Evolutionary conservation across 2,888 invertebrate genomes (phyloP).

Genomic region (Beris morrisii): DNA sequence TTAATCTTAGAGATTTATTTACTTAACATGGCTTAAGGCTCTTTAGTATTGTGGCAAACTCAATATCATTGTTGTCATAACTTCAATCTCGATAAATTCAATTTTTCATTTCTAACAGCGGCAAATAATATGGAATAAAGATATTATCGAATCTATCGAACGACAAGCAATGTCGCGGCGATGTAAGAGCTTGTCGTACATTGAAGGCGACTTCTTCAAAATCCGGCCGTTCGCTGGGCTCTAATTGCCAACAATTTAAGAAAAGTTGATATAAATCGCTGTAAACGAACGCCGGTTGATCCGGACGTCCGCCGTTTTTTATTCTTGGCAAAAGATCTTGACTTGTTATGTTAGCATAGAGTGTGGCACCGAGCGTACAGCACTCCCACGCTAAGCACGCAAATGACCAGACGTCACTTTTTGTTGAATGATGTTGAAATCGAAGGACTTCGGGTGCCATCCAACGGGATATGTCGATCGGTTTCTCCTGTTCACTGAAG

Average conservation of each 20-base stretch:
- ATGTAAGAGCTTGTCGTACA: conserved; percentile 54
- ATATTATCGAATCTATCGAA: conserved; percentile 48
- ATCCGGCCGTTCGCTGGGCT: conserved; percentile 76
- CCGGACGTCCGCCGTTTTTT: conserved; percentile 69
- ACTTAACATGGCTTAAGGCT: too few relatives aligned
- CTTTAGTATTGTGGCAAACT: too few relatives aligned
- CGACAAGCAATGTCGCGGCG: conserved; percentile 52
- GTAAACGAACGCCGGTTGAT: conserved; percentile 72
- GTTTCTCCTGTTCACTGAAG: conserved; percentile 66
- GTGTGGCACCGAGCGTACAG: conserved; percentile 76
- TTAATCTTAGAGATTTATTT: too few relatives aligned
- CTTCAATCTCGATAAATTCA: conserved; percentile 32
- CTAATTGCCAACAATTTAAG: conserved; percentile 82
- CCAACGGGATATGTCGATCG: conserved; percentile 78
- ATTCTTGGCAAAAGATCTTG: conserved; percentile 70
- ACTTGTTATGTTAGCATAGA: conserved; percentile 69
- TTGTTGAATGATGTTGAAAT: conserved; percentile 67
- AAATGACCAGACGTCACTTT: conserved; percentile 83
- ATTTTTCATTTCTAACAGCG: conserved; percentile 51
- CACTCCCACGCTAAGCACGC: conserved; percentile 84
- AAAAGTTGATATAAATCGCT: conserved; percentile 81
- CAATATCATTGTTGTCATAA: not conserved
- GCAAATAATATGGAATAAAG: conserved; percentile 53
- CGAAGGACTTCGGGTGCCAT: conserved; percentile 76
- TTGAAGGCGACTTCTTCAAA: conserved; percentile 64